Base-by-base conservation (phyloP, 2,113 vertebrate genomes). In the Balaenoptera acutorostrata region DNA sequence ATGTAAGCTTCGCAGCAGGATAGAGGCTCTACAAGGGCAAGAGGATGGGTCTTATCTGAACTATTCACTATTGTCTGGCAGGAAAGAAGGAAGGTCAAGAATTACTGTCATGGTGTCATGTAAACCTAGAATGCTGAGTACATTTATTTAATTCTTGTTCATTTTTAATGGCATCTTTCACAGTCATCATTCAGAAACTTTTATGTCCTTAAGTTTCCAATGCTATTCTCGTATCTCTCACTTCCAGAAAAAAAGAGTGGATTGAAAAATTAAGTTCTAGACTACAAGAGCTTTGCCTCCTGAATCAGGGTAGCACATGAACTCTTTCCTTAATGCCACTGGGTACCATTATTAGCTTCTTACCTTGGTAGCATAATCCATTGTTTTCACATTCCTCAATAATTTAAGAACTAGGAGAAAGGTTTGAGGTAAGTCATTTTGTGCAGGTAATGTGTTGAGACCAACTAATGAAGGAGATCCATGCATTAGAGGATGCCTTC, bases 1-100 rank as follows among this genome's bases (percentile, higher is more conserved):
- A 11, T 18, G 2, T 27, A 25, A 44, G 3, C 4, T 25, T 1
- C 10, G 0, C 3, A 12, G 3, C 25, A 57, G 41, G 78, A 55
- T n/a, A 61, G 71, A 69, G n/a, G 13, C 14, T 63, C 1, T 29
- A 23, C 17, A 41, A 33, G 33, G n/a, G 6, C 23, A 46, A 69
- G 29, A 44, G 6, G 13, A 59, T 31, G 52, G 33, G 57, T 82
- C 71, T 93, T 55, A 55, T 0, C 61, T 63, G 44, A 96, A 87
- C 39, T 27, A 29, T 1, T 46, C 29, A 14, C 29, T 57, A 0
- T 13, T 78, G 20, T 41, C 41, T 41, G 18, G 25, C 0, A 18
- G 57, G 39, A 33, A 66, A 39, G 31, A 64, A 86, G n/a, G 57
- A 71, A 88, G 20, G 18, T 31, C 11, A 41, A 8, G 18, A 27